These are phyloP conservation scores for Agelaius tricolor DNA, from an alignment of 2,113 vertebrate genomes.

Conservation along the genomic window DNA sequence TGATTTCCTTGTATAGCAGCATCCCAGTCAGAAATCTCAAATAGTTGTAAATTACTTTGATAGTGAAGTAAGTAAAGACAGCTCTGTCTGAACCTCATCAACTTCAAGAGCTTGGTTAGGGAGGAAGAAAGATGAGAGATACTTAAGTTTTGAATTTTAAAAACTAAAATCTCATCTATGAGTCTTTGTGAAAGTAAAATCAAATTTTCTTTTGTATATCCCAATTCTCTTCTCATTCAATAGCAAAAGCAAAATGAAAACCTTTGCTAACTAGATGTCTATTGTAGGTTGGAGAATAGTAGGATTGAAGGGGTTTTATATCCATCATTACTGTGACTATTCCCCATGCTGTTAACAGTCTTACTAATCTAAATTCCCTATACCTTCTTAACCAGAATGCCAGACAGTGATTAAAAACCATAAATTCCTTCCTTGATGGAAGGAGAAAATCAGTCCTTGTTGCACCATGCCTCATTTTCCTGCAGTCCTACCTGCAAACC, in stretches of 20 bases:
- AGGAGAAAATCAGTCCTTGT: neutral
- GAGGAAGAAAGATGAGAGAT: neutral
- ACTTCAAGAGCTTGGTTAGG: neutral
- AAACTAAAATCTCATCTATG: neutral
- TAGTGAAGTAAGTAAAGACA: neutral
- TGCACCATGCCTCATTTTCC: neutral
- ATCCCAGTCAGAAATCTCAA: neutral
- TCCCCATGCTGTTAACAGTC: fast-evolving
- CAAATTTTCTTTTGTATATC: neutral
- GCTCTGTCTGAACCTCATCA: neutral
- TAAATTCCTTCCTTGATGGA: neutral
- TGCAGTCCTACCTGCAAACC: neutral
- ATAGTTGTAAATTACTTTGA: neutral
- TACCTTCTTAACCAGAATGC: neutral
- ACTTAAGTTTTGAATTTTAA: neutral
- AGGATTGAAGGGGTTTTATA: neutral
- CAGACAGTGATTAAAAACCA: neutral
- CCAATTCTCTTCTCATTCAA: neutral
- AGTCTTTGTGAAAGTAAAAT: neutral
- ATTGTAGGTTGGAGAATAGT: neutral
- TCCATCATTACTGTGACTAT: neutral
- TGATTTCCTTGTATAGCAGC: neutral
- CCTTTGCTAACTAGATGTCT: neutral
- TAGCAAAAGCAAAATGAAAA: neutral
- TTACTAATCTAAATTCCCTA: neutral